phyloP scores from a whole-genome alignment of 2,113 vertebrate genomes.

The Grantiella picta region DNA sequence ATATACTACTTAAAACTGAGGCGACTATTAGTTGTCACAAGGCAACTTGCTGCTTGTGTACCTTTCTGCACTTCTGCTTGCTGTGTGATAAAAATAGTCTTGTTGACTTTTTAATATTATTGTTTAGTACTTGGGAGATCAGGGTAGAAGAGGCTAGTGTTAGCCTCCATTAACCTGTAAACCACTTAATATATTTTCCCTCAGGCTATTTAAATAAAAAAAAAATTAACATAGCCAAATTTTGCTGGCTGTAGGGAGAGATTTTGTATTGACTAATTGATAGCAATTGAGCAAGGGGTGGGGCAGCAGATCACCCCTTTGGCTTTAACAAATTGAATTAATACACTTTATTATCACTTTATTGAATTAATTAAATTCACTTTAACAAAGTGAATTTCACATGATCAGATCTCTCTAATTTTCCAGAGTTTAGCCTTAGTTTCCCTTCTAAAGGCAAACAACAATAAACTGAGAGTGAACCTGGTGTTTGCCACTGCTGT shows the following conservation, averaged over 20 bases:
- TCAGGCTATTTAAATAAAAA: background rate
- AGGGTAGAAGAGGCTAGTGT: background rate
- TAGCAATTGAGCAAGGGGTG: background rate
- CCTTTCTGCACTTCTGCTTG: background rate
- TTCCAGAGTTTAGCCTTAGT: background rate
- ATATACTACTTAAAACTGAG: background rate
- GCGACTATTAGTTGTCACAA: background rate
- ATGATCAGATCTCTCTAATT: background rate
- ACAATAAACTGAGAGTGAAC: background rate
- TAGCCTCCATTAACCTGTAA: background rate
- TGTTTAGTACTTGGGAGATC: background rate
- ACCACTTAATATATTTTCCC: background rate
- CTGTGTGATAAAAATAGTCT: background rate
- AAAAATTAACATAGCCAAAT: background rate
- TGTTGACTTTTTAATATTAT: background rate
- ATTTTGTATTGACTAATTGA: background rate
- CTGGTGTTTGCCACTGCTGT: background rate
- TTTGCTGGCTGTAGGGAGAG: background rate
- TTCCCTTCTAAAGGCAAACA: background rate
- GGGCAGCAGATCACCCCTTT: background rate
- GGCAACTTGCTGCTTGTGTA: background rate
- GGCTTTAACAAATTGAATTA: background rate
- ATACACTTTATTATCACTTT: no score
- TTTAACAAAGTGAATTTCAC: background rate
- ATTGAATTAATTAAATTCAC: no score